Percentiles rank a stretch among this genome's conserved stretches.
These are phyloP conservation scores for Acanthochromis polyacanthus DNA, from an alignment of 2,113 vertebrate genomes.

Conservation along the genomic window DNA sequence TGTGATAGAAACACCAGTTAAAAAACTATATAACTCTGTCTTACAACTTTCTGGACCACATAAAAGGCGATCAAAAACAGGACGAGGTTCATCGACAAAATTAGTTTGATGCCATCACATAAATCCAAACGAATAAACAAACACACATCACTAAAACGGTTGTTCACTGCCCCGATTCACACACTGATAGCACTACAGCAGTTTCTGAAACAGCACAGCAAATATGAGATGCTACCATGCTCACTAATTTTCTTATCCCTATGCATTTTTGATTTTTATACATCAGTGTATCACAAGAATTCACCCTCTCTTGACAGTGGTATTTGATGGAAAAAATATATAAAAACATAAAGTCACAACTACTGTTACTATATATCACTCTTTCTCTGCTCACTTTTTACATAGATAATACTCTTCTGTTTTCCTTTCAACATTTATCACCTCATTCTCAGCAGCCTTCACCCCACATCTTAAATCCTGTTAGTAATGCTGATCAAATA, in stretches of 20 bases:
- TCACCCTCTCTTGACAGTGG: slow-evolving; percentile 40
- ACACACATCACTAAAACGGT: slow-evolving; percentile 63
- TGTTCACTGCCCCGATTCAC: slow-evolving; percentile 65
- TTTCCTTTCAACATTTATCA: slow-evolving; percentile 36
- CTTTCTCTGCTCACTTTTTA: slow-evolving; percentile 31
- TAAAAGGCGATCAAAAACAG: slow-evolving; percentile 67
- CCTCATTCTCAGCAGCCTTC: background rate
- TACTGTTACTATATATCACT: slow-evolving; percentile 14
- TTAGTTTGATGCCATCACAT: slow-evolving; percentile 50
- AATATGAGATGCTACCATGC: slow-evolving; percentile 69
- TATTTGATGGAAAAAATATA: slow-evolving; percentile 56
- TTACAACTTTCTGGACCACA: slow-evolving; percentile 72
- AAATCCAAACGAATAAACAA: slow-evolving; percentile 66
- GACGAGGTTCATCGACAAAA: slow-evolving; percentile 67
- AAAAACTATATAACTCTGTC: slow-evolving; percentile 78
- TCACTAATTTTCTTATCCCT: slow-evolving; percentile 60
- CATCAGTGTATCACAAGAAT: slow-evolving; percentile 52
- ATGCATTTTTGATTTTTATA: slow-evolving; percentile 56
- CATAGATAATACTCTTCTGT: slow-evolving; percentile 31
- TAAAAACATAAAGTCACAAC: slow-evolving; percentile 49
- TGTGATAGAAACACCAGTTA: slow-evolving; percentile 69
- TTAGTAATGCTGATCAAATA: slow-evolving; percentile 45
- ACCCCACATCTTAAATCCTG: slow-evolving; percentile 21
- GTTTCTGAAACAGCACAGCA: slow-evolving; percentile 65
- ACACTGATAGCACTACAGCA: slow-evolving; percentile 61